Conservation (phyloP, 1,140 invertebrate species). For the Stegodyphus mimosarum region DNA sequence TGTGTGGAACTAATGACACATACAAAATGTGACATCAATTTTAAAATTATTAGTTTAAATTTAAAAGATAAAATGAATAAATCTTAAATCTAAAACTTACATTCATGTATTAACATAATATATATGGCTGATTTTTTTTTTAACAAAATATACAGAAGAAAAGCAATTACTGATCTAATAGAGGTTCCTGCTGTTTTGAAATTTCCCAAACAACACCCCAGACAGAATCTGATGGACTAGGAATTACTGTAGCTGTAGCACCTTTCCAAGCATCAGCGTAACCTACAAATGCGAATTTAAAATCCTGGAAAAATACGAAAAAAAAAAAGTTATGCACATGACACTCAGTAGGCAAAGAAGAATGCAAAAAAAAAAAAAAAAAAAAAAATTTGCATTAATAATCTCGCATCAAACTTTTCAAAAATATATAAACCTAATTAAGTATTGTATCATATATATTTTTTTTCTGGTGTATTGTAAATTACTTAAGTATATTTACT, state of each 20-base stretch:
- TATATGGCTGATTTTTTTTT: background rate
- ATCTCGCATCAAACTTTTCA: too few relatives aligned
- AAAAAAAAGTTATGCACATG: too few relatives aligned
- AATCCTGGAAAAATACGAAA: conserved; percentile 36
- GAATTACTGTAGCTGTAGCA: conserved; percentile 22
- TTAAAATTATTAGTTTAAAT: background rate
- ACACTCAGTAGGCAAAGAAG: too few relatives aligned
- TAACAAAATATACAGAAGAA: background rate
- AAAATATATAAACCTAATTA: too few relatives aligned
- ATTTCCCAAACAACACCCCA: conserved; percentile 57
- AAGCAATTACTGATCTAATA: conserved; percentile 21
- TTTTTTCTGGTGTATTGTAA: too few relatives aligned
- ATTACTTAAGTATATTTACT: too few relatives aligned
- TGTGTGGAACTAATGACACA: background rate
- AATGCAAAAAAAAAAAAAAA: too few relatives aligned
- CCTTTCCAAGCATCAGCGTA: conserved; percentile 43
- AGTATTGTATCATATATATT: too few relatives aligned
- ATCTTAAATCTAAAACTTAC: too few relatives aligned
- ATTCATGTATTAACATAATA: background rate
- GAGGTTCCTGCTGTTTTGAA: conserved; percentile 26
- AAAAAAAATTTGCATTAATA: too few relatives aligned
- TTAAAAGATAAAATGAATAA: background rate
- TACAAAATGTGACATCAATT: background rate
- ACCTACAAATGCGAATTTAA: conserved; percentile 4
- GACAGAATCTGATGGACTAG: conserved; percentile 22